A percentile compares a stretch with the other conserved stretches of the same genome.
Evolutionary conservation across 2,113 vertebrate species (phyloP).

Genomic region (Megaptera novaeangliae): DNA sequence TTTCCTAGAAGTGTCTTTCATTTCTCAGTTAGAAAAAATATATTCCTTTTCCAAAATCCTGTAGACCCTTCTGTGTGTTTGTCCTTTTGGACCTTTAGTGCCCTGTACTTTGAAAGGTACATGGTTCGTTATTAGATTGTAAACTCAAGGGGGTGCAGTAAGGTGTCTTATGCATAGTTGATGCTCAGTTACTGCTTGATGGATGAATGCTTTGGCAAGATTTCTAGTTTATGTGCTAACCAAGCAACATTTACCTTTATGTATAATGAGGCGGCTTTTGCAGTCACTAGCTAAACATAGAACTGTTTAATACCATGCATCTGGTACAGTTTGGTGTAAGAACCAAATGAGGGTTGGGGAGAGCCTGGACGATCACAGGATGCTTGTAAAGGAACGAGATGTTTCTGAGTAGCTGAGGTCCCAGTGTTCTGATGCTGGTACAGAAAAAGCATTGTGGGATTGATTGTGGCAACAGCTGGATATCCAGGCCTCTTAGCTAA

Average conservation of each 20-base stretch:
- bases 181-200: background rate
- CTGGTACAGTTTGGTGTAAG: background rate
- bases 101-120: background rate
- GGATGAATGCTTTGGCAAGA: background rate
- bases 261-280: background rate
- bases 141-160: background rate
- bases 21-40: background rate
- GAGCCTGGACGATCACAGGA: background rate
- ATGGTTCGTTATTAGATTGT: background rate
- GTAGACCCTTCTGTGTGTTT: background rate
- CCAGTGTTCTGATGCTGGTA: fast-evolving
- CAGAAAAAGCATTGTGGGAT: background rate
- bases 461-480: background rate
- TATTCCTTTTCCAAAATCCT: background rate
- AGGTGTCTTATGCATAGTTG: background rate
- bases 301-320: background rate
- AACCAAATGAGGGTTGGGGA: background rate
- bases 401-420: background rate
- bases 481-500: background rate
- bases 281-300: background rate
- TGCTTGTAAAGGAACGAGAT: background rate
- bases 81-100: background rate
- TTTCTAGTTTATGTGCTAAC: background rate
- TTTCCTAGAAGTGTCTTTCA: background rate
- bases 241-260: background rate